These are phyloP conservation scores for Cassiopea xamachana DNA, from an alignment of 30 jellyfish, hydroid and myxozoan genomes.

Conservation along the genomic window DNA sequence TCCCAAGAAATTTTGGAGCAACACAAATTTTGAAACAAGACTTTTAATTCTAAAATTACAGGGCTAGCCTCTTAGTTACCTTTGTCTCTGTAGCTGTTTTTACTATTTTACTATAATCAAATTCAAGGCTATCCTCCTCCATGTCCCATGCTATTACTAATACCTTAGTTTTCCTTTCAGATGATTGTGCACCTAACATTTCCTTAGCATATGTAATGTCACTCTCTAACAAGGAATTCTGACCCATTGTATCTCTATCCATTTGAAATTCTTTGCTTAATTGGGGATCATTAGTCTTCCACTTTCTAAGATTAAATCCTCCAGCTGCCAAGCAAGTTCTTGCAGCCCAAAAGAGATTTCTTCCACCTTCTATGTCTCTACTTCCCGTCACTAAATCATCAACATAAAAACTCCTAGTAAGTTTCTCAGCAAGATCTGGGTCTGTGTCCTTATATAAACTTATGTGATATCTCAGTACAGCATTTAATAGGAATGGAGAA, in stretches of 20 bases:
- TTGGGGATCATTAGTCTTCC: constrained; percentile 50
- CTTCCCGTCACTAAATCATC: constrained; percentile 49
- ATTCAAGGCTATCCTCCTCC: constrained; percentile 25
- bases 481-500: constrained; percentile 41
- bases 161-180: constrained; percentile 24
- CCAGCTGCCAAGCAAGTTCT: constrained; percentile 41
- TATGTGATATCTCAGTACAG: constrained; percentile 47
- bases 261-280: constrained; percentile 17
- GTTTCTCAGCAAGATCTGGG: constrained; percentile 21
- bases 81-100: constrained; percentile 9
- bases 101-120: constrained; percentile 31
- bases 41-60: no score
- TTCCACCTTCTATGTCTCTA: neutral
- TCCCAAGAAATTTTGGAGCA: no score
- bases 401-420: constrained; percentile 39
- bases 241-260: neutral
- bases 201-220: constrained; percentile 28
- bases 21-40: no score
- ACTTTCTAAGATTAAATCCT: constrained; percentile 53
- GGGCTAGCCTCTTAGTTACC: neutral
- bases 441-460: constrained; percentile 25
- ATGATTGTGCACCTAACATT: constrained; percentile 13
- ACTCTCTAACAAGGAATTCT: neutral
- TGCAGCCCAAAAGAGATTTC: constrained; percentile 10
- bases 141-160: constrained; percentile 52